phyloP scores from a whole-genome alignment of 2,797 vertebrate genomes.

The Cuniculus paca region DNA sequence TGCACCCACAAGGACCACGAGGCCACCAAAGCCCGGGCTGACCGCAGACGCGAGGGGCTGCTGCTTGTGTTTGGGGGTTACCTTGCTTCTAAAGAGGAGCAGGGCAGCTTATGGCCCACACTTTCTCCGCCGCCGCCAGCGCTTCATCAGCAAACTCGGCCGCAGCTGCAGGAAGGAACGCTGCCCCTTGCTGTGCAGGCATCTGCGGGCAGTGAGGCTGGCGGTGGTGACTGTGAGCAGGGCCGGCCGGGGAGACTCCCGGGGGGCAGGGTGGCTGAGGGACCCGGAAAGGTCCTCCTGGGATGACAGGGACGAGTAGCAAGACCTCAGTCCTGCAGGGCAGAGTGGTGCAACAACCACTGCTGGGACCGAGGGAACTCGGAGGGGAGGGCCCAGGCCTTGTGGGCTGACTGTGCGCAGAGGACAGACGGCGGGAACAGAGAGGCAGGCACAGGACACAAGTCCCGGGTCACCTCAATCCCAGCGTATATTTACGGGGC shows the following conservation, averaged over 20 bases:
- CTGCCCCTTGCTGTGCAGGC: no score
- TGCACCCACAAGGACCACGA: background rate
- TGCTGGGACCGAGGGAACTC: background rate
- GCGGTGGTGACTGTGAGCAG: background rate
- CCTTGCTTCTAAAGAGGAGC: background rate
- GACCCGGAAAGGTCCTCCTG: background rate
- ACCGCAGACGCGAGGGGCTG: background rate
- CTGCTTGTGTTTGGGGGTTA: background rate
- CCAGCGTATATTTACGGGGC: background rate
- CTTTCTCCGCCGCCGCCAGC: background rate
- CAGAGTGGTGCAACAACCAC: background rate
- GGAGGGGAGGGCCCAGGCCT: background rate
- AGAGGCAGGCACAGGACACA: background rate
- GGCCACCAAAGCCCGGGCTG: background rate
- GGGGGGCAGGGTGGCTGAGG: background rate
- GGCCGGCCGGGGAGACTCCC: background rate
- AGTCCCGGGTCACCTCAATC: background rate
- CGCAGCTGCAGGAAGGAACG: background rate
- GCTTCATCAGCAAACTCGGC: background rate
- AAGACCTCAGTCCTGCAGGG: background rate
- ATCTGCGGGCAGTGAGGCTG: background rate
- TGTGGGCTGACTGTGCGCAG: no score
- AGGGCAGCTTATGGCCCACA: background rate
- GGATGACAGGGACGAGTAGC: no score
- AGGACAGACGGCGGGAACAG: background rate